phyloP scores from a whole-genome alignment of 2,888 invertebrate genomes.

The Hyles lineata region DNA sequence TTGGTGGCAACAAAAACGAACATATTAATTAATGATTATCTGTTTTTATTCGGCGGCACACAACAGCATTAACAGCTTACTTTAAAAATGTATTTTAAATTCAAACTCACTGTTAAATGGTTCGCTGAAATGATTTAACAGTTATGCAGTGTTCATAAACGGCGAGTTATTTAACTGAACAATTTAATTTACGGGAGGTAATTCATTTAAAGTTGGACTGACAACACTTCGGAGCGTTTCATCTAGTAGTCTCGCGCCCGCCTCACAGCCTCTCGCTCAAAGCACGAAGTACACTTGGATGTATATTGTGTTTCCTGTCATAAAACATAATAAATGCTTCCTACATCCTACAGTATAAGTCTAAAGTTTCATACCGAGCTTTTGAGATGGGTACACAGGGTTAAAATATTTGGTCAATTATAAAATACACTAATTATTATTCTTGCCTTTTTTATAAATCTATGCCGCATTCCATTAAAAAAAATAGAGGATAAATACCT shows the following conservation, averaged over 20 bases:
- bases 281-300: background rate
- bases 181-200: conserved; percentile 17
- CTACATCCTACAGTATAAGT: background rate
- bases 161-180: background rate
- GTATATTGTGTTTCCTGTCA: background rate
- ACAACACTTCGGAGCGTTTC: conserved; percentile 17
- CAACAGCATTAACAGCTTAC: no score
- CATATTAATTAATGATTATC: no score
- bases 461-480: no score
- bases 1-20: no score
- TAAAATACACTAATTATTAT: no score
- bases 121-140: background rate
- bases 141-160: background rate
- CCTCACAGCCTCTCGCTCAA: background rate
- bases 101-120: background rate
- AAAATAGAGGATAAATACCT: no score
- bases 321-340: background rate
- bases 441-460: no score
- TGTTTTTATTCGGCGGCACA: no score
- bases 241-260: background rate
- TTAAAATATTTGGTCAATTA: no score
- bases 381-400: no score
- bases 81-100: background rate
- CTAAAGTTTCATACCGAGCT: no score
- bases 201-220: conserved; percentile 18